Evolutionary conservation across 2,797 vertebrate species (phyloP).

Genomic region (Cygnus olor): DNA sequence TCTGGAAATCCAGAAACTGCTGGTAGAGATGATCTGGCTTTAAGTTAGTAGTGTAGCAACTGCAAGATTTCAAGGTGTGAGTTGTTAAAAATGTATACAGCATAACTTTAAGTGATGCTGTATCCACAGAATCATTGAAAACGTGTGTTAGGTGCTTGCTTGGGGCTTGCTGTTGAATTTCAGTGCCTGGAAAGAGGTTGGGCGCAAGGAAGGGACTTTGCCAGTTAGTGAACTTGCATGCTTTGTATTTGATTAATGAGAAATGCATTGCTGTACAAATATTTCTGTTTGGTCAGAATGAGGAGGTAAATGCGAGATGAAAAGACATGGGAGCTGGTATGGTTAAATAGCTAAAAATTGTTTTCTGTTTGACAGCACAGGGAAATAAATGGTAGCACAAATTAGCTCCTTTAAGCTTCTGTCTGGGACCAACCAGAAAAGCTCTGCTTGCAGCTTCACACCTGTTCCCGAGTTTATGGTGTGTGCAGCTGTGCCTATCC

Average conservation of each 20-base stretch:
- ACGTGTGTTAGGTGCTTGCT: background rate
- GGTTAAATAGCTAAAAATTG: background rate
- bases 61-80: background rate
- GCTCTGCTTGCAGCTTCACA: background rate
- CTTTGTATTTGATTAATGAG: background rate
- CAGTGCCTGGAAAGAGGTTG: background rate
- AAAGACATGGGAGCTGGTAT: background rate
- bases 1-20: background rate
- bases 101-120: background rate
- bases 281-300: background rate
- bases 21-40: background rate
- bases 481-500: background rate
- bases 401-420: background rate
- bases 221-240: rapidly evolving
- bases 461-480: background rate
- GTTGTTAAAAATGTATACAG: background rate
- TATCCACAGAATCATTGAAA: background rate
- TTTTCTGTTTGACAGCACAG: background rate
- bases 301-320: background rate
- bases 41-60: background rate
- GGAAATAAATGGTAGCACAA: background rate
- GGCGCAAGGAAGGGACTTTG: background rate
- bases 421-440: background rate
- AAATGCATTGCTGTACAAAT: background rate
- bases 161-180: background rate